Percentiles rank a stretch among this genome's conserved stretches.
Conservation (phyloP, 2,888 invertebrate species). For the Synergus itoensis region DNA sequence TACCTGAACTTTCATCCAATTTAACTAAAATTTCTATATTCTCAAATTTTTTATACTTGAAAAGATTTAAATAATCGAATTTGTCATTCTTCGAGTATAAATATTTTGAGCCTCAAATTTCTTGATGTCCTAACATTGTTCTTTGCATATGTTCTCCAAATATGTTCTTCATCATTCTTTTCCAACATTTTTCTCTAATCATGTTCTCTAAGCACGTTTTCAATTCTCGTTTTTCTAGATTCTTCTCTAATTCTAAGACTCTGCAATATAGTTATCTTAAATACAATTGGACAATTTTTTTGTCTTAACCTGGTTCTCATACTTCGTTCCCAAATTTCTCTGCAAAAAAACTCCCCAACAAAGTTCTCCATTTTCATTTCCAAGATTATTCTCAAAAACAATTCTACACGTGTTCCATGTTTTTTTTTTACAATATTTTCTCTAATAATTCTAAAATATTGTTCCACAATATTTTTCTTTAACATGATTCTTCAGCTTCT, state of each 20-base stretch:
- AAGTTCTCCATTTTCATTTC: neutral
- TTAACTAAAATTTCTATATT: no score
- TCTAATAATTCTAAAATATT: neutral
- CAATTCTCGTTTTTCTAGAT: neutral
- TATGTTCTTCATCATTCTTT: neutral
- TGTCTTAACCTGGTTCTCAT: neutral
- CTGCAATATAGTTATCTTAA: no score
- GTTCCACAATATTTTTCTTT: neutral
- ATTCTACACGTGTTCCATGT: neutral
- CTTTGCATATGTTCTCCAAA: neutral
- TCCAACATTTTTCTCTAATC: neutral
- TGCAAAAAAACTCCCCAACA: neutral
- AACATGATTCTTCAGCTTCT: neutral
- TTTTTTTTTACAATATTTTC: neutral
- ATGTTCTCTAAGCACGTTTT: neutral
- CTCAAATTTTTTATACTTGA: no score
- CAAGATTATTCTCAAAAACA: neutral
- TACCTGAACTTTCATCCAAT: no score
- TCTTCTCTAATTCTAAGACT: no score
- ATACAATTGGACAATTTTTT: neutral
- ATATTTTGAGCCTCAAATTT: no score
- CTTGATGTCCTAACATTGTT: no score
- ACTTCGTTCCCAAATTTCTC: neutral
- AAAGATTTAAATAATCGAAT: no score
- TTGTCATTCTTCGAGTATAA: no score